Base-by-base conservation (phyloP, 2,888 invertebrate species). In the Drosophila austrosaltans region DNA sequence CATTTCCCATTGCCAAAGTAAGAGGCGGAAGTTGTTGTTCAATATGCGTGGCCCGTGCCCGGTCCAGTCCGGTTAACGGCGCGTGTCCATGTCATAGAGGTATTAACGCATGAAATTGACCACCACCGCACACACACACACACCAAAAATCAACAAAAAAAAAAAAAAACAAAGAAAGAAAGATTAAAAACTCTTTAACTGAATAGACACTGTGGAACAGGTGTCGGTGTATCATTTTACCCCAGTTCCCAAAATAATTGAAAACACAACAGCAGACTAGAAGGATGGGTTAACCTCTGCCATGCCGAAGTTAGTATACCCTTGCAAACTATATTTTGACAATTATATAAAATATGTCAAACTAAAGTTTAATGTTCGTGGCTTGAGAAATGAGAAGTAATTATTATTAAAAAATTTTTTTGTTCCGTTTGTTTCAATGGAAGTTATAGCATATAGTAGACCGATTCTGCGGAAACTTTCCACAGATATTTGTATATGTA, bases 41-140 rank as follows among this genome's bases (percentile, higher is more conserved):
- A 82, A 87, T 79, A 83, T 87, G 87, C 87, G 75, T 79, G 66
- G 73, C 75, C 59, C 57, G 68, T 68, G 74, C 58, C 56, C 53
- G 12, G 16, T 68, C 57, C 73, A 70, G 78, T 68, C 72, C 57
- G 57, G 39, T 39, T 72, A 72, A 42, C 76, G 66, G 63, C 73
- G 73, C 77, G 76, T 76, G 73, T 66, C 77, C 77, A 82, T 54
- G 63, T 65, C 56, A 53, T 40, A 39, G 53, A 87, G 81, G 83
- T 82, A 86, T 71, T 66, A 86, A 79, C 73, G 79, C 84, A 83
- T 86, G 77, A 84, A 86, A 86, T 83, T 82, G 86, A 73, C 75
- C 87, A 77, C 68, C 72, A 69, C 30, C 28, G 48, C 36, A 39
- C 57, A 48, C 28, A 25, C 25, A 42, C 48, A 10, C 22, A 7